Percentiles rank a stretch among this genome's conserved stretches.
phyloP scores from a whole-genome alignment of 1,140 invertebrate species.

The Druon quercuslanigerum region DNA sequence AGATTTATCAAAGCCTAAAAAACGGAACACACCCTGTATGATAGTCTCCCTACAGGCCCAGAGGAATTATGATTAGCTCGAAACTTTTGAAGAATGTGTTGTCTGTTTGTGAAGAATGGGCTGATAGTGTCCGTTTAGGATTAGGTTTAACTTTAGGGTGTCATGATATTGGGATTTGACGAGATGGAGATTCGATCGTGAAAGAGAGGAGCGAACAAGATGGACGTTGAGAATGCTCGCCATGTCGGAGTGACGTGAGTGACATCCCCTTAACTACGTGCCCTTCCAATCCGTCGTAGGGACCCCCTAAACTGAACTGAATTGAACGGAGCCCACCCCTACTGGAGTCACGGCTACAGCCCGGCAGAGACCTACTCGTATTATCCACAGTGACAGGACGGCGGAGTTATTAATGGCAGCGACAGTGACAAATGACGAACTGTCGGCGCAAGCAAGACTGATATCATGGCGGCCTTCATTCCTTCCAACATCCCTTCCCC shows the following conservation, averaged over 20 bases:
- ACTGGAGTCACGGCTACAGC: constrained; percentile 61
- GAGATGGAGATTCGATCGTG: constrained; percentile 27
- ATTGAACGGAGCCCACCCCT: constrained; percentile 73
- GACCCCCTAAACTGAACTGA: constrained; percentile 72
- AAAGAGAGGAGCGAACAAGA: constrained; percentile 53
- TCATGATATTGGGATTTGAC: constrained; percentile 30
- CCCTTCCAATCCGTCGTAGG: constrained; percentile 68
- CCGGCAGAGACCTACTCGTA: constrained; percentile 72
- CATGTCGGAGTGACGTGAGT: constrained; percentile 71
- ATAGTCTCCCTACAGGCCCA: not conserved
- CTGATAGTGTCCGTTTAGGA: constrained; percentile 9
- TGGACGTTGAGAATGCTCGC: constrained; percentile 65
- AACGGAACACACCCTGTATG: constrained; percentile 3
- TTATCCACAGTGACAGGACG: constrained; percentile 76
- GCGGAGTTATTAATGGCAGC: constrained; percentile 76
- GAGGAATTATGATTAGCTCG: constrained; percentile 20
- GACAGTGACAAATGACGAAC: constrained; percentile 77
- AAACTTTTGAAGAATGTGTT: constrained; percentile 24
- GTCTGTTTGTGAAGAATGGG: not conserved
- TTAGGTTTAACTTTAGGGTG: constrained; percentile 9
- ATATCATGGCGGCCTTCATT: constrained; percentile 75
- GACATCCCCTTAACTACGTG: constrained; percentile 72
- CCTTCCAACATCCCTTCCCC: constrained; percentile 52
- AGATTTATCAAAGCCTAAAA: constrained; percentile 13
- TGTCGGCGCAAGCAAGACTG: constrained; percentile 77